A percentile compares a stretch with the other conserved stretches of the same genome.
phyloP scores from a whole-genome alignment of 2,113 vertebrate genomes.

The Amphiprion percula region DNA sequence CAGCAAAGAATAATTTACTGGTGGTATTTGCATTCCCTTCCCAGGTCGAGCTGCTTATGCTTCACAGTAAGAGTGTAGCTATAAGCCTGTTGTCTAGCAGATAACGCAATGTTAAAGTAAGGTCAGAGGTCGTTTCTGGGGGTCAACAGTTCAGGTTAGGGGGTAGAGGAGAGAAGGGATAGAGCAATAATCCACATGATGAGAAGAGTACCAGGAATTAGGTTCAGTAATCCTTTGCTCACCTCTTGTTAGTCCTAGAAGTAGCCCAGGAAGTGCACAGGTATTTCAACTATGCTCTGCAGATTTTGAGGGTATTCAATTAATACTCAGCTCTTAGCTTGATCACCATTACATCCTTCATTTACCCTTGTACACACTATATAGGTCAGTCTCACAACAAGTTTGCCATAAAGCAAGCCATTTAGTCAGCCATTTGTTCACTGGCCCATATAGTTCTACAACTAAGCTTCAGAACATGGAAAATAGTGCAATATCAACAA shows the following conservation, averaged over 20 bases:
- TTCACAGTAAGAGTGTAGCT: slow-evolving; percentile 31
- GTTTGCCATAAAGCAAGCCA: background rate
- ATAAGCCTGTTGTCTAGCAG: slow-evolving; percentile 70
- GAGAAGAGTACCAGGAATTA: slow-evolving; percentile 70
- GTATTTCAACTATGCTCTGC: slow-evolving; percentile 38
- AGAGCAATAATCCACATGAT: slow-evolving; percentile 77
- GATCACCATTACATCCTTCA: slow-evolving; percentile 2
- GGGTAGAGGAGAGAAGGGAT: slow-evolving; percentile 62
- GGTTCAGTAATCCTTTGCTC: slow-evolving; percentile 60
- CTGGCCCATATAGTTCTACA: background rate
- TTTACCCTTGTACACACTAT: background rate
- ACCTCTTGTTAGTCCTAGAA: slow-evolving; percentile 49
- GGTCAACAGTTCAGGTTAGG: slow-evolving; percentile 64
- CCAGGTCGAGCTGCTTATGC: slow-evolving; percentile 57
- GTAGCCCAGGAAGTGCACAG: slow-evolving; percentile 30
- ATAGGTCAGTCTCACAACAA: slow-evolving; percentile 19
- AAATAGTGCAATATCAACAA: background rate
- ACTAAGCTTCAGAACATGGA: background rate
- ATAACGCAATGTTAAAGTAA: slow-evolving; percentile 54
- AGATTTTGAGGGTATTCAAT: slow-evolving; percentile 11
- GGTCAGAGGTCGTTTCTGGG: slow-evolving; percentile 59
- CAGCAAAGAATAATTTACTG: slow-evolving; percentile 65
- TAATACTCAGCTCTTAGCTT: slow-evolving; percentile 5
- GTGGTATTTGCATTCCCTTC: slow-evolving; percentile 61
- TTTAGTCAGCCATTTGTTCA: slow-evolving; percentile 2